These are phyloP conservation scores for Lycaena phlaeas DNA, from an alignment of 2,888 invertebrate species.

Conservation along the genomic window DNA sequence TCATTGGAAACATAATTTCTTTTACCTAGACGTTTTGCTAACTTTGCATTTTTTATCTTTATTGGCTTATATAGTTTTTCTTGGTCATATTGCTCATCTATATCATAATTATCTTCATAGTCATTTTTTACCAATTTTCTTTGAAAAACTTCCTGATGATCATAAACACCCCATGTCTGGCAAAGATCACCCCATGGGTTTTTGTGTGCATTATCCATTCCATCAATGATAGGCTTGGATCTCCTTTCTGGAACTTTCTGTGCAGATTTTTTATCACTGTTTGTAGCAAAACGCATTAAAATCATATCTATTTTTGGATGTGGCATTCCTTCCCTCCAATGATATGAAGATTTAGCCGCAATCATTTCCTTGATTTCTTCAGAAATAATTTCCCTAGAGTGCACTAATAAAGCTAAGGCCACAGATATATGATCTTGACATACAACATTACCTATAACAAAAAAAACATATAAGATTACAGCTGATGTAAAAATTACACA, in stretches of 20 bases:
- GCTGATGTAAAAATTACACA: too few species aligned
- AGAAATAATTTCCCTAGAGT: conserved; percentile 65
- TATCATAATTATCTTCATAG: conserved; percentile 34
- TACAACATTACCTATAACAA: conserved; percentile 74
- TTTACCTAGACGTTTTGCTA: conserved; percentile 56
- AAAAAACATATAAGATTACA: too few species aligned
- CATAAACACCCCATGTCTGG: conserved; percentile 78
- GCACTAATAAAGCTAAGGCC: conserved; percentile 72
- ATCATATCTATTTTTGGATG: conserved; percentile 78
- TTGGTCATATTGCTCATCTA: conserved; percentile 32
- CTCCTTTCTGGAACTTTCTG: conserved; percentile 45
- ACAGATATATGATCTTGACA: conserved; percentile 75
- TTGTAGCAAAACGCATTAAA: conserved; percentile 82
- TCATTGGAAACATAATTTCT: conserved; percentile 38
- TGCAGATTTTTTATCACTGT: conserved; percentile 79
- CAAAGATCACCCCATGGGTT: conserved; percentile 85
- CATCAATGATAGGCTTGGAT: conserved; percentile 29
- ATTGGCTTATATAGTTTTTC: conserved; percentile 30
- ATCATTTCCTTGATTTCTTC: conserved; percentile 48
- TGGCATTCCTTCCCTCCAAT: conserved; percentile 82
- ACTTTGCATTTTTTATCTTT: conserved; percentile 44
- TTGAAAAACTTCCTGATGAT: conserved; percentile 71
- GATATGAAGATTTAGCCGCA: conserved; percentile 74
- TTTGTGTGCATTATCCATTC: conserved; percentile 55
- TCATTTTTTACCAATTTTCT: conserved; percentile 40